Evolutionary conservation across 2,113 vertebrate species (phyloP), one percentile per base, ranked within the genome.

Genomic region (Paralichthys olivaceus): DNA sequence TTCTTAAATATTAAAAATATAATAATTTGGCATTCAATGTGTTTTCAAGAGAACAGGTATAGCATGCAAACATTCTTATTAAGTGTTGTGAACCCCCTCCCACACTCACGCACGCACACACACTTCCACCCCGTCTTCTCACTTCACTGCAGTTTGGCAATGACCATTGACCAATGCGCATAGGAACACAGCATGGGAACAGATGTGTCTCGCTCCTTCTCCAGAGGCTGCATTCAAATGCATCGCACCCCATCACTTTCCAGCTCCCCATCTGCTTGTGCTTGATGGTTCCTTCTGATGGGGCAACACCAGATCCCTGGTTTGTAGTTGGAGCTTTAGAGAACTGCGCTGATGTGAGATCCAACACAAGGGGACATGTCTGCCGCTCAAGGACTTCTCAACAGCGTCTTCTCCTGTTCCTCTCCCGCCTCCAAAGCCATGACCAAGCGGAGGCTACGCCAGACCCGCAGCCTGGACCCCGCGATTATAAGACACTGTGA

Each of bases 341-440:
- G 34, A 49, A 22, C 58, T 53, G 65, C 23, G 53, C 83, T 72
- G 71, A 85, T 72, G 83, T 78, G 79, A 79, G 54, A 79, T 54
- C 57, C 45, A 25, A 55, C 45, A 28, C 17, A 17, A 17, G 65
- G 83, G 79, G 81, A 93, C 94, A 96, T 93, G 91, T 91, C 91
- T 53, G 93, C 94, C 4, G 95, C 94, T 4, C 96, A 96, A 45
- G 96, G 96, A 73, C 91, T 97, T 47, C 93, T 97, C 29, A 96
- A 95, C 92, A 96, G 95, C 72, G 96, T 97, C 68, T 97, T 97
- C 90, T 96, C 95, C 37, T 96, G 96, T 87, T 97, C 96, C 47
- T 95, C 95, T 29, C 93, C 96, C 3, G 93, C 94, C 28, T 92
- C 94, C 86, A 96, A 95, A 91, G 93, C 93, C 80, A 88, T 94